Percentiles rank a stretch among this genome's conserved stretches.
phyloP scores from a whole-genome alignment of 37 sponge, comb jelly and placozoan genomes.

The Cliona cf. orientalis region DNA sequence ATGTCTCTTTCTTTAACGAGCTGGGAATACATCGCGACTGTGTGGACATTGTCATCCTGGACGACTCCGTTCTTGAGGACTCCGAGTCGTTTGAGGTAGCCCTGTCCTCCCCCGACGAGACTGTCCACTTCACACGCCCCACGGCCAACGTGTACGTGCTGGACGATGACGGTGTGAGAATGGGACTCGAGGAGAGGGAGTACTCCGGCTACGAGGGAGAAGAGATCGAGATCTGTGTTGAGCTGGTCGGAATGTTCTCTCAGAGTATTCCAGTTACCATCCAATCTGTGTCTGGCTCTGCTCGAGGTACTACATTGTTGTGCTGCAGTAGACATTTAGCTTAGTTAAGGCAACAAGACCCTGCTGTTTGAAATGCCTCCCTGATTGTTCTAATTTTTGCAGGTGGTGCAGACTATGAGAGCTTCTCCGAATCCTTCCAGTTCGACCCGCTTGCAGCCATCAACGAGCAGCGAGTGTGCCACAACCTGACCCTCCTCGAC shows the following conservation, averaged over 20 bases:
- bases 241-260: slow-evolving; percentile 19
- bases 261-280: background rate
- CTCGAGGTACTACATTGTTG: background rate
- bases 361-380: no score
- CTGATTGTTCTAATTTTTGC: no score
- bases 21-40: background rate
- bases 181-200: slow-evolving; percentile 7
- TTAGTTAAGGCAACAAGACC: no score
- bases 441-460: background rate
- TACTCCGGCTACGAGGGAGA: background rate
- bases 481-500: slow-evolving; percentile 9
- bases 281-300: background rate
- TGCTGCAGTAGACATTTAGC: no score
- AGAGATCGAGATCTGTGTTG: slow-evolving; percentile 13
- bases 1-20: background rate
- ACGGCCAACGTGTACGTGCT: slow-evolving; percentile 18
- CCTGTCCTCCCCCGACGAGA: background rate
- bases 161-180: slow-evolving; percentile 44
- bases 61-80: slow-evolving; percentile 32
- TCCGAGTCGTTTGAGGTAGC: slow-evolving; percentile 28
- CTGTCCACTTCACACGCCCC: background rate
- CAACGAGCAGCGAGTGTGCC: background rate
- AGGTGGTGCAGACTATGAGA: slow-evolving; percentile 26
- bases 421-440: background rate
- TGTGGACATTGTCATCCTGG: background rate